These are phyloP conservation scores for Bugulina stolonifera DNA, from an alignment of 2,888 invertebrate genomes.

Conservation along the genomic window DNA sequence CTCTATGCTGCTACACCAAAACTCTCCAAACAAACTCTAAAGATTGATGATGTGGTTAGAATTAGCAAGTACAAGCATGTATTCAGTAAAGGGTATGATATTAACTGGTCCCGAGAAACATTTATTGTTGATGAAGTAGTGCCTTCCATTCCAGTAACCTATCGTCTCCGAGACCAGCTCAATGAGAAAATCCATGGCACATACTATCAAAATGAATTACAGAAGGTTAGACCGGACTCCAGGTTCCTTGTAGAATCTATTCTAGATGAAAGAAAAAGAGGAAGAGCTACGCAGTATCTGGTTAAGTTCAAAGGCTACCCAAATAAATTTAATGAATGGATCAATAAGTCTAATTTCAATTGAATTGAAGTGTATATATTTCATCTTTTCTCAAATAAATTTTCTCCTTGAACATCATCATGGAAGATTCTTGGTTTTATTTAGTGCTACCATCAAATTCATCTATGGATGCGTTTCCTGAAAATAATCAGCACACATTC, in stretches of 20 bases:
- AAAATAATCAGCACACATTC: not conserved
- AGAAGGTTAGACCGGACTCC: not conserved
- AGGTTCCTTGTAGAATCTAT: not conserved
- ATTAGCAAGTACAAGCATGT: not conserved
- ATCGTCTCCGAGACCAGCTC: not conserved
- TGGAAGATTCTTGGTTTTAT: not conserved
- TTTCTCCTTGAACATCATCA: not conserved
- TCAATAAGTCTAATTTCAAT: not conserved
- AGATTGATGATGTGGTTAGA: not conserved
- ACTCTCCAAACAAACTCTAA: not conserved
- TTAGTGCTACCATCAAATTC: not conserved
- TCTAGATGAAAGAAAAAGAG: not conserved
- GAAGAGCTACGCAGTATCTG: not conserved
- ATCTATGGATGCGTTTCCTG: not conserved
- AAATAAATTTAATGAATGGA: not conserved
- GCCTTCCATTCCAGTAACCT: not conserved
- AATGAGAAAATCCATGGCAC: not conserved
- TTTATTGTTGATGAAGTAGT: not conserved
- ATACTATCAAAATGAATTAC: not conserved
- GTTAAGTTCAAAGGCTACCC: not conserved
- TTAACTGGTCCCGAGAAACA: not conserved
- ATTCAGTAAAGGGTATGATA: not conserved
- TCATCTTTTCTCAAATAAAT: no score
- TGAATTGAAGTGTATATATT: no score
- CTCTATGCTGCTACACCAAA: not conserved